These are phyloP conservation scores for Ageneiosus marmoratus DNA, from an alignment of 2,113 vertebrate species.

Conservation along the genomic window DNA sequence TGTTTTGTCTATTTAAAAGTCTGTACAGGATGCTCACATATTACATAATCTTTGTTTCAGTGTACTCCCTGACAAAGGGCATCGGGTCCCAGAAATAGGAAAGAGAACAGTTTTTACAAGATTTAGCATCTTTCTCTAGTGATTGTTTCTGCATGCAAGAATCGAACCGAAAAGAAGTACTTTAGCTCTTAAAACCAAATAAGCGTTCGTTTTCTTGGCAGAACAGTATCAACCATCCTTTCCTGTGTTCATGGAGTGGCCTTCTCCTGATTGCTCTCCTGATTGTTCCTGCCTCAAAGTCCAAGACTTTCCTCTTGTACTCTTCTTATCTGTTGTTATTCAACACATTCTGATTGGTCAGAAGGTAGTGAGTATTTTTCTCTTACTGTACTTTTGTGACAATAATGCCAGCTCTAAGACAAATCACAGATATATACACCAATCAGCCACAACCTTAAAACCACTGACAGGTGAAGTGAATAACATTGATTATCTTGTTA, in stretches of 20 bases:
- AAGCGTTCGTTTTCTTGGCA: neutral
- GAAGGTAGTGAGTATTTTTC: no score
- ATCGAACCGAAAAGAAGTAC: neutral
- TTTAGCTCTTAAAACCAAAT: neutral
- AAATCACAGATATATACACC: no score
- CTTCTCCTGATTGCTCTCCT: neutral
- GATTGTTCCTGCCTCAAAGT: neutral
- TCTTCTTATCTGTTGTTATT: neutral
- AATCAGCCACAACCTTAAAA: no score
- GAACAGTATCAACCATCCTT: neutral
- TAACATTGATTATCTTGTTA: no score
- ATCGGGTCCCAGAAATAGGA: slow-evolving; percentile 4
- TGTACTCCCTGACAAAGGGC: neutral
- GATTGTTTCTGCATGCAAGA: neutral
- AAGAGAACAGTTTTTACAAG: neutral
- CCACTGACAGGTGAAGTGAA: no score
- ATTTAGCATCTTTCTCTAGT: neutral
- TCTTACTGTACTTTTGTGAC: no score
- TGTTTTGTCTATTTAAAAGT: neutral
- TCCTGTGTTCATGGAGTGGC: neutral
- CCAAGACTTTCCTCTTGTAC: neutral
- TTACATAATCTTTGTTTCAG: neutral
- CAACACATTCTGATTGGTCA: neutral
- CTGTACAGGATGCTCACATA: neutral
- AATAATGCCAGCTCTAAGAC: neutral